Evolutionary conservation across 1,140 invertebrate species (phyloP).

Genomic region (Xylocopa sonorina): DNA sequence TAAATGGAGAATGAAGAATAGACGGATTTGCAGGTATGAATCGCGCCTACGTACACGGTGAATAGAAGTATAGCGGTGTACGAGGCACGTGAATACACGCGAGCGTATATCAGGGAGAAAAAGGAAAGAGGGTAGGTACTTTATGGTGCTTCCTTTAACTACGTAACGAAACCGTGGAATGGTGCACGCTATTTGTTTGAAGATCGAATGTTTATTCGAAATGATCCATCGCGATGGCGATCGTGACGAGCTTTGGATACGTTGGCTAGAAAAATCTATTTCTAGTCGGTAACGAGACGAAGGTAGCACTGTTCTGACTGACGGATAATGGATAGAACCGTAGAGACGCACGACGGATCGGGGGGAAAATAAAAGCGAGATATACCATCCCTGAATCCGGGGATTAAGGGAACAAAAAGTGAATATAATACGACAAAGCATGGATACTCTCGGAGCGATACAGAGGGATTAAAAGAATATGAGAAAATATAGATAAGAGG

Average conservation of each 20-base stretch:
- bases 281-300: not conserved
- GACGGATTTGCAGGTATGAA: not conserved
- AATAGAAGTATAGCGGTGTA: conserved; percentile 17
- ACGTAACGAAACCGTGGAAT: too few relatives aligned
- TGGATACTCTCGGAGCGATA: not conserved
- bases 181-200: too few relatives aligned
- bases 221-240: too few relatives aligned
- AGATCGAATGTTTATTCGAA: too few relatives aligned
- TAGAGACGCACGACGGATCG: not conserved
- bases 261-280: too few relatives aligned
- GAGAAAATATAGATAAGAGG: too few relatives aligned
- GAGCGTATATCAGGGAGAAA: not conserved
- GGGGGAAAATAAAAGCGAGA: not conserved
- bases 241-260: too few relatives aligned
- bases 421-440: not conserved
- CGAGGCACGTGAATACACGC: too few relatives aligned
- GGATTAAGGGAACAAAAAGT: conserved; percentile 5
- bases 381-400: too few relatives aligned
- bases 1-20: conserved; percentile 11
- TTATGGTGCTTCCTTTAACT: not conserved
- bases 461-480: not conserved
- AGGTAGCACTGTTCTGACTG: not conserved
- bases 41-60: not conserved
- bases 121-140: not conserved
- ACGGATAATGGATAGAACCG: too few relatives aligned